Conservation (phyloP, 2,888 invertebrate genomes). For the Machimus atricapillus region DNA sequence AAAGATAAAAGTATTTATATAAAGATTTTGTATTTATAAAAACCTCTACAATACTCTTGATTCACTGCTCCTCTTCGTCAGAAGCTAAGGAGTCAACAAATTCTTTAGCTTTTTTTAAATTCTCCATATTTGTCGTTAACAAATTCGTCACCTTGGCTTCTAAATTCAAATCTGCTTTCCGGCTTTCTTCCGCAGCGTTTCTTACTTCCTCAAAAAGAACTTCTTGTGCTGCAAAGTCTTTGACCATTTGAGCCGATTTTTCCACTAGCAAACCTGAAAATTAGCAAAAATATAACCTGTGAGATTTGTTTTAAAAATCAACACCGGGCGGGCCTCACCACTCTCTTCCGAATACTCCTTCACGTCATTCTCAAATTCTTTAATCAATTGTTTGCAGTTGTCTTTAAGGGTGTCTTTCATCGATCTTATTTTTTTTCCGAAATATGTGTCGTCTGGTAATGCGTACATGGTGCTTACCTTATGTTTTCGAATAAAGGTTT, state of each 20-base stretch:
- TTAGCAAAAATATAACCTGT: neutral
- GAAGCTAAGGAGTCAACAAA: neutral
- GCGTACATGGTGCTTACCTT: neutral
- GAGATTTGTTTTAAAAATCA: no score
- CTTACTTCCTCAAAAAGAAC: neutral
- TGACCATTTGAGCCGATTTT: neutral
- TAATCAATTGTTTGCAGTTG: neutral
- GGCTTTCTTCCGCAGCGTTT: neutral
- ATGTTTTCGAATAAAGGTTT: neutral
- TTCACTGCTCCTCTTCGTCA: neutral
- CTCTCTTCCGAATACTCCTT: neutral
- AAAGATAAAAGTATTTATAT: no score
- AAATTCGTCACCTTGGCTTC: neutral
- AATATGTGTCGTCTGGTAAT: neutral
- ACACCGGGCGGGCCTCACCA: no score
- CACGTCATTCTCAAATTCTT: neutral
- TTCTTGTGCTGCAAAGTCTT: neutral
- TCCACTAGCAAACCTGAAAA: neutral
- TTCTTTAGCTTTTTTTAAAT: neutral
- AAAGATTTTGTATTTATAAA: no score
- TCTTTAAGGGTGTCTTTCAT: neutral
- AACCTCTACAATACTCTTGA: neutral
- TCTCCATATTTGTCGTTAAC: neutral
- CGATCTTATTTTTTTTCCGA: neutral
- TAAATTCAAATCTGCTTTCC: neutral